Evolutionary conservation across 2,797 vertebrate species (phyloP).

Genomic region (Tauraco hartlaubi): DNA sequence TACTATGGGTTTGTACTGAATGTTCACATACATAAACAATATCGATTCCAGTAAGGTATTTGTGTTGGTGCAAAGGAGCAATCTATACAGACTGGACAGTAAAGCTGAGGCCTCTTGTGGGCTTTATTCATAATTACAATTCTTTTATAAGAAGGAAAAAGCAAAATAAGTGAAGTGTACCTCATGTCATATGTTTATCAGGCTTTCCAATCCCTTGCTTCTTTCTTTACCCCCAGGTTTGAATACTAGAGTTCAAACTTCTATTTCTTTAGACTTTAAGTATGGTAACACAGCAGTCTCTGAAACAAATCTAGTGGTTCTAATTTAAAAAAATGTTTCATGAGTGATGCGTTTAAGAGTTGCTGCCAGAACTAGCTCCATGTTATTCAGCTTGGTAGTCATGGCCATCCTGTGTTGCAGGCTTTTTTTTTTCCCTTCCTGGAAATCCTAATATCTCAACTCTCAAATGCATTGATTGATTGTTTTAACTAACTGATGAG

Average conservation of each 20-base stretch:
- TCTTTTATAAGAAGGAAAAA: neutral
- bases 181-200: neutral
- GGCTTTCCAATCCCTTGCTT: neutral
- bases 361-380: neutral
- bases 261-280: neutral
- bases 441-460: neutral
- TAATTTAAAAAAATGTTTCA: neutral
- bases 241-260: neutral
- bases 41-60: neutral
- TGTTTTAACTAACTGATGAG: neutral
- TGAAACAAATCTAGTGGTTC: neutral
- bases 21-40: neutral
- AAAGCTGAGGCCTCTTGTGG: neutral
- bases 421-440: neutral
- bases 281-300: neutral
- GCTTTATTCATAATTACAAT: neutral
- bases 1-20: neutral
- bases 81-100: neutral
- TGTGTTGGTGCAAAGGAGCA: neutral
- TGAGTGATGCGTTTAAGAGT: neutral
- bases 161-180: rapidly evolving
- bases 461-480: neutral
- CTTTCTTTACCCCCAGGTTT: neutral
- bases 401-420: neutral
- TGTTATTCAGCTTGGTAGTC: neutral